Base-by-base conservation (phyloP, 2,888 invertebrate genomes). In the Lobophora halterata region DNA sequence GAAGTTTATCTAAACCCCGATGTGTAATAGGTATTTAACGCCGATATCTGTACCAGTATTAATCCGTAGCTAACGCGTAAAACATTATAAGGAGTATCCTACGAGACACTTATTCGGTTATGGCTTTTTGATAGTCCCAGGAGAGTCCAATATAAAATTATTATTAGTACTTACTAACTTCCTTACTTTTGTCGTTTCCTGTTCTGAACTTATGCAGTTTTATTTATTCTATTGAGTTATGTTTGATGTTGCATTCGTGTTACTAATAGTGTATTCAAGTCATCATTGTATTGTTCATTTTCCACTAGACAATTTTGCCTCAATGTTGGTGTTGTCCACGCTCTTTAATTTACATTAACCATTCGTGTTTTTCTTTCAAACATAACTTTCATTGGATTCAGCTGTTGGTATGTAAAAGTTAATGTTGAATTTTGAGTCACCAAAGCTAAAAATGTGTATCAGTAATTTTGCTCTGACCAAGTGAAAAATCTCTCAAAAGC, bases 341-440 rank as follows among this genome's bases (percentile, higher is more conserved):
- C 18, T n/a, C 7, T 52, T 56, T 58, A 53, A 58, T 49, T 63
- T 58, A 70, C 65, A 71, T 77, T 72, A 75, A 77, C 59, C 65
- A 72, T 65, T 64, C 58, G 58, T 72, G 56, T 82, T 83, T 79
- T 71, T 74, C 57, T 82, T 83, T 71, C 85, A 75, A 80, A 70
- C 69, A 59, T 72, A 62, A 65, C 71, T 70, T 66, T 76, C 67
- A 71, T 69, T 73, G 85, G 86, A 86, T 66, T 71, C 71, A 69
- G 67, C 85, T 83, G 86, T 86, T 55, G 86, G 86, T 87, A 86
- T 73, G 86, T 87, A 86, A 79, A 67, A 46, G 5, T 42, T 24
- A 38, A 12, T 46, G 41, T 46, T 34, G 14, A 18, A 27, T 56
- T 44, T 42, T 55, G 61, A 71, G 65, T 71, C 60, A 69, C 65